Evolutionary conservation across 2,888 invertebrate species (phyloP), one percentile per base, ranked within the genome.

Genomic region (Neoaliturus tenellus): DNA sequence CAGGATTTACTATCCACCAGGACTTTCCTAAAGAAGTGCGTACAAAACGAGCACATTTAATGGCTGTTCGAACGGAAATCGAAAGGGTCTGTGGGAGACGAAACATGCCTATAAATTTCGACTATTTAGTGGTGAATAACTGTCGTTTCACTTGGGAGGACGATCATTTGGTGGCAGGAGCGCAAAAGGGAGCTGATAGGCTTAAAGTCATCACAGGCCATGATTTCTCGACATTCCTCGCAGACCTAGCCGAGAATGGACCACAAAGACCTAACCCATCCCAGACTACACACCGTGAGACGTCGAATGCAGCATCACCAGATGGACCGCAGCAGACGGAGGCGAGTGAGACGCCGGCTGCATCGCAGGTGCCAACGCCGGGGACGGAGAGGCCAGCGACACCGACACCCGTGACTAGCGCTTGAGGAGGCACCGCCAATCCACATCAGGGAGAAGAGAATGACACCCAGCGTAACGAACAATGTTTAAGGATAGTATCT

Each of bases 1-100:
- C 55, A 0, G 58, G 58, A 8, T 58, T 55, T 12, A 33, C 58
- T 25, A 17, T 58, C 12, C 58, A 80, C 31, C 17, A 58, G 4
- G 80, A 58, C 39, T 80, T 48, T n/a, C 35, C 58, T 31, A 44
- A 33, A 31, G 33, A 80, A 58, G 20, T 80, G n/a, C 28, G 55
- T 0, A 23, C 5, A 4, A 58, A 55, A 31, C 31, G 58, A n/a
- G 33, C 31, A 3, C 39, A 58, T 28, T 25, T 80, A 2, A n/a
- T 58, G 33, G 80, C 55, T 6, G 33, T 80, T 8, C 14, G 58
- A n/a, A 33, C 35, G 23, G 80, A 80, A 80, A 39, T 80, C 4
- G 67, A 67, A 17, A 31, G 31, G 14, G 5, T 67, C 4, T 31
- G 33, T 28, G 67, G 67, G 1, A 33, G 67, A 17, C 3, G 67